Evolutionary conservation across 2,888 invertebrate species (phyloP).

Genomic region (Orchesellides sinensis): DNA sequence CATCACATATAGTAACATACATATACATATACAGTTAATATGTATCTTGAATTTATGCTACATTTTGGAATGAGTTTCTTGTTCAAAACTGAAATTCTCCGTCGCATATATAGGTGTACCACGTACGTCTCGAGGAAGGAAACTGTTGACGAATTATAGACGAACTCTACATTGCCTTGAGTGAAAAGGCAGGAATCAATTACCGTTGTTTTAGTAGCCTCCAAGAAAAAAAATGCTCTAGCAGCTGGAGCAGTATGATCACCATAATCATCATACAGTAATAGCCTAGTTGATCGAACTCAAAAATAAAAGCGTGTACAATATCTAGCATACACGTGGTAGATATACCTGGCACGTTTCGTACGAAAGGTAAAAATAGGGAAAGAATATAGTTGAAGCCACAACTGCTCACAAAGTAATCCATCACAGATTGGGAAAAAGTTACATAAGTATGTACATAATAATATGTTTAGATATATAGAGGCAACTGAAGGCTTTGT

Average conservation of each 20-base stretch:
- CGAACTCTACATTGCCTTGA: background rate
- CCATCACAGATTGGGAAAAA: constrained; percentile 58
- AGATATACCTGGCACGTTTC: too few species aligned
- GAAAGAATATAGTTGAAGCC: constrained; percentile 36
- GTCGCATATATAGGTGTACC: background rate
- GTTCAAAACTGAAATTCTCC: background rate
- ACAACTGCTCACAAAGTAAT: constrained; percentile 60
- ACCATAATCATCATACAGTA: constrained; percentile 13
- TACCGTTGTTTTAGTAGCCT: constrained; percentile 41
- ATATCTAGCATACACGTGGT: too few species aligned
- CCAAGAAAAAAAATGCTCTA: constrained; percentile 4
- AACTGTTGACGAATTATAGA: too few species aligned
- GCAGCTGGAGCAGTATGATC: constrained; percentile 19
- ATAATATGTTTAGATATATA: too few species aligned
- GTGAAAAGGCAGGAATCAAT: constrained; percentile 45
- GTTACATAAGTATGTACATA: constrained; percentile 53
- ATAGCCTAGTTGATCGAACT: too few species aligned
- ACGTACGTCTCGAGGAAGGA: background rate
- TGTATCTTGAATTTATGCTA: too few species aligned
- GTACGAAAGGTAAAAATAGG: too few species aligned
- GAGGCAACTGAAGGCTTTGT: constrained; percentile 19
- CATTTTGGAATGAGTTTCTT: background rate
- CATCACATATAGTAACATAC: too few species aligned
- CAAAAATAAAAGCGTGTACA: too few species aligned
- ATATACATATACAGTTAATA: too few species aligned